These are phyloP conservation scores for Emmelina monodactyla DNA, from an alignment of 2,888 invertebrate genomes.

Conservation along the genomic window DNA sequence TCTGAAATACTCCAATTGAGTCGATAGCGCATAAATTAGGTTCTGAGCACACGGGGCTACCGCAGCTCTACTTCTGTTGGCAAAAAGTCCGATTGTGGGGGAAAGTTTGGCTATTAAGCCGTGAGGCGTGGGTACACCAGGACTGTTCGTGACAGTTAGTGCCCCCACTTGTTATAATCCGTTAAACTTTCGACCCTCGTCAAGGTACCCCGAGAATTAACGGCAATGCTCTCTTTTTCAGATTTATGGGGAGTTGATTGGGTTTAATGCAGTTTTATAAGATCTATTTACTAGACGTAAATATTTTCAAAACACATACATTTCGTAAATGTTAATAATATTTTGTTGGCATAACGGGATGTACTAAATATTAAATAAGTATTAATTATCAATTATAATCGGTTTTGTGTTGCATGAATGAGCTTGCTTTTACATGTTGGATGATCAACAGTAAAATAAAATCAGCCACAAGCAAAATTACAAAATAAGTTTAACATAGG, in stretches of 20 bases:
- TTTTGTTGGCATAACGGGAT: too few relatives aligned
- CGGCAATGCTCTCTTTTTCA: constrained; percentile 45
- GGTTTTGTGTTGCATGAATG: too few relatives aligned
- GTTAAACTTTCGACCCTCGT: constrained; percentile 63
- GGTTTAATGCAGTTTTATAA: not conserved
- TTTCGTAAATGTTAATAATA: too few relatives aligned
- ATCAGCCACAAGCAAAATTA: too few relatives aligned
- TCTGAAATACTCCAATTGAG: constrained; percentile 40
- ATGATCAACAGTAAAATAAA: too few relatives aligned
- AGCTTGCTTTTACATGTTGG: too few relatives aligned
- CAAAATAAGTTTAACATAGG: too few relatives aligned
- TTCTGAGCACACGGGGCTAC: constrained; percentile 35
- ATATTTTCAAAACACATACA: too few relatives aligned
- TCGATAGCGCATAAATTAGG: constrained; percentile 56
- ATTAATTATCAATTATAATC: too few relatives aligned
- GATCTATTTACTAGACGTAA: too few relatives aligned
- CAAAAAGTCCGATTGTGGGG: constrained; percentile 63
- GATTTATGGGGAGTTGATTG: constrained; percentile 30
- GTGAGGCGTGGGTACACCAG: constrained; percentile 62
- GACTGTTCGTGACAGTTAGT: constrained; percentile 62
- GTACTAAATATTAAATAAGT: too few relatives aligned
- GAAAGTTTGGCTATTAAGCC: constrained; percentile 64
- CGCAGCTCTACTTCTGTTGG: too few relatives aligned
- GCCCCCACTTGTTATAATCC: constrained; percentile 63
- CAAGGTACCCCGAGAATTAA: constrained; percentile 57